Evolutionary conservation across 2,888 invertebrate genomes (phyloP).

Genomic region (Lagria hirta): DNA sequence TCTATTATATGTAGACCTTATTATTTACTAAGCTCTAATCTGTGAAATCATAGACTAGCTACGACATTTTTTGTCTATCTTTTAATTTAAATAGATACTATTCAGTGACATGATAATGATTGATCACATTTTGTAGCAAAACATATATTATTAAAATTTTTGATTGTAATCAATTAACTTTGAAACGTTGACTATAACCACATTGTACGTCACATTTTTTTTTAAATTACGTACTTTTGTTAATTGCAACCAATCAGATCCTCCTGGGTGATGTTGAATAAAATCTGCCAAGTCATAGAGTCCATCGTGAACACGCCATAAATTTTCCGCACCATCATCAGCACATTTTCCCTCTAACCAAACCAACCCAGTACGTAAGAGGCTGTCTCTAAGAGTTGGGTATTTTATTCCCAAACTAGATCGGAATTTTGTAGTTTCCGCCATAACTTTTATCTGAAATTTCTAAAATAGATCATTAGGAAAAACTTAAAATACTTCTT

Average conservation of each 20-base stretch:
- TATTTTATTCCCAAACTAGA: conserved; percentile 24
- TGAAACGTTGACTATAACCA: background rate
- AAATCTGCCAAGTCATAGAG: conserved; percentile 84
- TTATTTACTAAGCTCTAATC: too few relatives aligned
- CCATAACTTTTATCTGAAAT: conserved; percentile 9
- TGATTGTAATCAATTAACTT: conserved; percentile 12
- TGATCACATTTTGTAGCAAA: too few relatives aligned
- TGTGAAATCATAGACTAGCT: too few relatives aligned
- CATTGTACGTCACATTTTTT: too few relatives aligned
- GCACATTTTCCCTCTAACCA: conserved; percentile 68
- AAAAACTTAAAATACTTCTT: too few relatives aligned
- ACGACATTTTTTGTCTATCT: too few relatives aligned
- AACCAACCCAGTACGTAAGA: conserved; percentile 16
- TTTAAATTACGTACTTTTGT: conserved; percentile 59
- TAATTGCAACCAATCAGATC: conserved; percentile 69
- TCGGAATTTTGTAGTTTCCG: conserved; percentile 3
- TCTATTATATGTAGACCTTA: too few relatives aligned
- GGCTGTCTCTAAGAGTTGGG: conserved; percentile 16
- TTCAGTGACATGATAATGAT: too few relatives aligned
- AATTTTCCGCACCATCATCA: conserved; percentile 71
- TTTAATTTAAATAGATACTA: too few relatives aligned
- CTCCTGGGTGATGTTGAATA: conserved; percentile 79
- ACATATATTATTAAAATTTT: conserved; percentile 1
- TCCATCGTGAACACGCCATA: conserved; percentile 73
- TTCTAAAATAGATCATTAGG: too few relatives aligned